phyloP scores from a whole-genome alignment of 2,113 vertebrate species.

The Scatophagus argus region DNA sequence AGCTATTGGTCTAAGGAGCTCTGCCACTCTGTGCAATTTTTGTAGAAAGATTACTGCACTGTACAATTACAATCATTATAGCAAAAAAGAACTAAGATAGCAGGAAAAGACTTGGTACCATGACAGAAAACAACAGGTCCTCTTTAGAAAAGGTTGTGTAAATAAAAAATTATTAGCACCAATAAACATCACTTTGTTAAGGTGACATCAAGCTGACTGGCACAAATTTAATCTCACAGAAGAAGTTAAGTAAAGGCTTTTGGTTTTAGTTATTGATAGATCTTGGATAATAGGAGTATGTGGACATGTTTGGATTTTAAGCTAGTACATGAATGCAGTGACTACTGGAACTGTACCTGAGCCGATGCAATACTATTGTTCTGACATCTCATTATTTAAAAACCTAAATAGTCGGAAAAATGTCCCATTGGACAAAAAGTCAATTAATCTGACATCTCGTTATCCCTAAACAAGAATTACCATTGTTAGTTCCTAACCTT shows the following conservation, averaged over 20 bases:
- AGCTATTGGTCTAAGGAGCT: constrained; percentile 63
- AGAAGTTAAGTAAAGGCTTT: background rate
- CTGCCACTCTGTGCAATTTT: constrained; percentile 41
- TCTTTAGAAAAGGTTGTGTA: background rate
- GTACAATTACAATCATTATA: constrained; percentile 41
- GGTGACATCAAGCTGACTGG: background rate
- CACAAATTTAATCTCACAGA: background rate
- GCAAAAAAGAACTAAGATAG: constrained; percentile 1
- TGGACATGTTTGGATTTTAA: background rate
- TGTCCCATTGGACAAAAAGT: too few species aligned
- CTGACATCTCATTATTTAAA: too few species aligned
- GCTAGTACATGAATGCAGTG: background rate
- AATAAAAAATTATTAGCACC: background rate
- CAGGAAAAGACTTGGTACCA: background rate
- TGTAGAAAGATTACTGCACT: constrained; percentile 38
- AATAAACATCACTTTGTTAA: background rate
- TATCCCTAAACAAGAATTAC: too few species aligned
- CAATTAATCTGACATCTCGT: too few species aligned
- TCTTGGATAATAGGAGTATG: background rate
- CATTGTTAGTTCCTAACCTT: too few species aligned
- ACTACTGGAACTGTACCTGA: background rate
- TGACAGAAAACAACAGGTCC: constrained; percentile 5
- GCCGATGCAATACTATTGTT: too few species aligned
- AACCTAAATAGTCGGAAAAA: too few species aligned
- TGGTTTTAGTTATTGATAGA: background rate